phyloP scores from a whole-genome alignment of 2,113 vertebrate genomes.

The Cygnus atratus region DNA sequence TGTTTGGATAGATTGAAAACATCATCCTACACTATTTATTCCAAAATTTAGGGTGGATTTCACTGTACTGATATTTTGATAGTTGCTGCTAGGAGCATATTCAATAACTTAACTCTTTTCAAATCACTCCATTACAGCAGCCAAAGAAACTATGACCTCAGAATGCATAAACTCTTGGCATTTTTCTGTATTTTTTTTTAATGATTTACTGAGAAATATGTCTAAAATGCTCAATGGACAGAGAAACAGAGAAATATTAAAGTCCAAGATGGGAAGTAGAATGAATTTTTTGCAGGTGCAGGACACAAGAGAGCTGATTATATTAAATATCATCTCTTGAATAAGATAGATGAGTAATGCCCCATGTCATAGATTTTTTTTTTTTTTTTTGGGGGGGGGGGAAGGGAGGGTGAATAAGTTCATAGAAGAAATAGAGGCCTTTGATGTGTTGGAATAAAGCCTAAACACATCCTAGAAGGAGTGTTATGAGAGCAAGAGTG shows the following conservation, averaged over 20 bases:
- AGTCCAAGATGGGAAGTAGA: neutral
- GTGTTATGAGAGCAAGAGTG: neutral
- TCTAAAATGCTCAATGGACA: neutral
- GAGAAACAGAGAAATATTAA: neutral
- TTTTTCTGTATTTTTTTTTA: neutral
- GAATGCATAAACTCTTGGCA: neutral
- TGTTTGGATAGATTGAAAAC: neutral
- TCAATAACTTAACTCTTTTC: neutral
- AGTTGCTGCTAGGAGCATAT: neutral
- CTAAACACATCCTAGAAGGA: neutral
- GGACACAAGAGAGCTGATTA: neutral
- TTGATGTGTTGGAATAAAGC: neutral
- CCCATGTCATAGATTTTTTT: neutral
- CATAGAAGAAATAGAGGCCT: neutral
- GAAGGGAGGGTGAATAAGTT: neutral
- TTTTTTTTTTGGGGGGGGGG: neutral
- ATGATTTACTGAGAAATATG: neutral
- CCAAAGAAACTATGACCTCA: neutral
- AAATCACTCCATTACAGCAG: neutral
- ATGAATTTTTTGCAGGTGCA: neutral
- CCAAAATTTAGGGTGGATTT: neutral
- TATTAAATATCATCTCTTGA: neutral
- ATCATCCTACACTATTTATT: neutral
- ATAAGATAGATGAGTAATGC: neutral
- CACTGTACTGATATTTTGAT: neutral